Percentiles rank a stretch among this genome's conserved stretches.
phyloP scores from a whole-genome alignment of 2,888 invertebrate species.

The Polyommatus iphigenia region DNA sequence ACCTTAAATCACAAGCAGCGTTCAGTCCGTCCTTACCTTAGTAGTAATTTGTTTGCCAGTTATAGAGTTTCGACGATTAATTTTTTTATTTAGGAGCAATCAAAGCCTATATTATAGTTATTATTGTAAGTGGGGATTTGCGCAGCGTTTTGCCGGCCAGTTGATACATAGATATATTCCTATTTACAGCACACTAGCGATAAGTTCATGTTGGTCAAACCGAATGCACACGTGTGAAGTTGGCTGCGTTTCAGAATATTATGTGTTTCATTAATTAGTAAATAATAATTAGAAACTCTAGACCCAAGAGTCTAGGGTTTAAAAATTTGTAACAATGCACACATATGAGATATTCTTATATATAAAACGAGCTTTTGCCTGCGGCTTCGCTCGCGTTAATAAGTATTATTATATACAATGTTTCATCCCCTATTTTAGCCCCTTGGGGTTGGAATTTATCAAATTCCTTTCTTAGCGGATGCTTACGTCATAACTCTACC shows the following conservation, averaged over 20 bases:
- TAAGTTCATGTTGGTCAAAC: neutral
- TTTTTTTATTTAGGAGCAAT: neutral
- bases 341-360: neutral
- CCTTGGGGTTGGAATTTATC: no score
- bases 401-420: no score
- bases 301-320: no score
- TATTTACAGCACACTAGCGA: conserved; percentile 35
- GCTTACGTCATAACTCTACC: no score
- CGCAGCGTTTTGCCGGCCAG: conserved; percentile 67
- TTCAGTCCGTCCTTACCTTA: neutral
- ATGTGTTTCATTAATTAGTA: neutral
- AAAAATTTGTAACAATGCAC: neutral
- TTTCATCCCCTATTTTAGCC: no score
- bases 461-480: no score
- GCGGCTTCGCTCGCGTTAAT: no score
- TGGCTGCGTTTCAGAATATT: neutral
- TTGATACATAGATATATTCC: conserved; percentile 42
- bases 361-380: no score
- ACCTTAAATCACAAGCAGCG: neutral
- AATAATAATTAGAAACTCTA: neutral
- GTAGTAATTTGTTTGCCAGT: neutral
- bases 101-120: neutral
- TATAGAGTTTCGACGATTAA: neutral
- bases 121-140: conserved; percentile 3
- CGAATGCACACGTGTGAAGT: neutral